A percentile compares a stretch with the other conserved stretches of the same genome.
Evolutionary conservation across 2,888 invertebrate genomes (phyloP).

Genomic region (Diplolepis rosae): DNA sequence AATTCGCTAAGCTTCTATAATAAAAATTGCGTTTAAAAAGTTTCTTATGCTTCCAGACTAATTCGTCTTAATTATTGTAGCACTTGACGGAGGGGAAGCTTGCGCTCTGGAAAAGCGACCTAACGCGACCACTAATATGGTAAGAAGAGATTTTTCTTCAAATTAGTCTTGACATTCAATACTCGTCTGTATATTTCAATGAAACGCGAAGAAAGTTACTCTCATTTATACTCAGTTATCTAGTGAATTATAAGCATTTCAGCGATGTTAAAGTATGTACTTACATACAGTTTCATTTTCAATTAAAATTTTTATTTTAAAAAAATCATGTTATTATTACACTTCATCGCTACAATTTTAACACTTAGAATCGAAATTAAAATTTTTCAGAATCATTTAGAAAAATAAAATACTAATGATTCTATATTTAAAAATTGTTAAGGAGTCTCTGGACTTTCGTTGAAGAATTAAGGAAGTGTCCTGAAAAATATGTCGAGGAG

Average conservation of each 20-base stretch:
- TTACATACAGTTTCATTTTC: neutral
- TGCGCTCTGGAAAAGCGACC: slow-evolving; percentile 70
- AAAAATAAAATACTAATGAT: neutral
- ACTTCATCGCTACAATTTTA: neutral
- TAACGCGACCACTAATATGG: slow-evolving; percentile 66
- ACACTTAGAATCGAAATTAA: neutral
- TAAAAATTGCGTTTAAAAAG: neutral
- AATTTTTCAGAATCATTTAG: too few species aligned
- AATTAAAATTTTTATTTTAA: neutral
- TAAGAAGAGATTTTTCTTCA: slow-evolving; percentile 52
- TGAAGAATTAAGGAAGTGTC: slow-evolving; percentile 61
- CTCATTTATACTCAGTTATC: slow-evolving; percentile 2
- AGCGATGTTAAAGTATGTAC: neutral
- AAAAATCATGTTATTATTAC: too few species aligned
- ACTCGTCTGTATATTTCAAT: slow-evolving; percentile 1
- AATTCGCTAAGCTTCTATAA: too few species aligned
- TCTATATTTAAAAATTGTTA: neutral
- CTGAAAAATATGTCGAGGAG: slow-evolving; percentile 60
- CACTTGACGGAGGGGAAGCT: slow-evolving; percentile 72
- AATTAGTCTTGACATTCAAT: neutral
- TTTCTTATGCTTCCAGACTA: slow-evolving; percentile 40
- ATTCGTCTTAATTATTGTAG: slow-evolving; percentile 67
- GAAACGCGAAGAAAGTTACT: slow-evolving; percentile 15
- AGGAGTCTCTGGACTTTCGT: slow-evolving; percentile 66
- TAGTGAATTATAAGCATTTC: neutral